A percentile compares a stretch with the other conserved stretches of the same genome.
These are phyloP conservation scores for Heliocidaris tuberculata DNA, from an alignment of 35 echinoderm and acorn worm genomes.

Conservation along the genomic window DNA sequence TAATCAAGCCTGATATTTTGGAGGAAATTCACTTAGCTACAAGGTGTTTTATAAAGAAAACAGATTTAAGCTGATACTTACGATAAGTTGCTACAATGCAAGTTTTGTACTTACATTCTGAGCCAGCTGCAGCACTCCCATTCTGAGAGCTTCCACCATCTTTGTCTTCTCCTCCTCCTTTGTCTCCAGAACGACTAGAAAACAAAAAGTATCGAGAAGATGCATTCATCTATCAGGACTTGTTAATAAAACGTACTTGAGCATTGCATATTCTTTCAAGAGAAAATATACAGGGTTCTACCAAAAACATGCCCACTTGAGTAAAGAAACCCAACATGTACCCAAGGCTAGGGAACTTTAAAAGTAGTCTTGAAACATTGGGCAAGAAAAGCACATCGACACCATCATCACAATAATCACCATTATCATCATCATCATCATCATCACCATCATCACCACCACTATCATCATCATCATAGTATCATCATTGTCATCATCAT, in stretches of 20 bases:
- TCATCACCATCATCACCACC: background rate
- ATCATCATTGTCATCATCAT: background rate
- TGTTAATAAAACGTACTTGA: no score
- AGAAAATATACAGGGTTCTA: no score
- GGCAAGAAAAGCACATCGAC: background rate
- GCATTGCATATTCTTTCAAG: no score
- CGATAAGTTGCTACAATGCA: background rate
- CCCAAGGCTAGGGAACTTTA: no score
- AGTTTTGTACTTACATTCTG: constrained; percentile 26
- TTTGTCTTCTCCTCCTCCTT: constrained; percentile 41
- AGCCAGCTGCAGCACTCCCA: constrained; percentile 40
- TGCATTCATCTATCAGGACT: no score
- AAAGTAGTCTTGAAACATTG: no score
- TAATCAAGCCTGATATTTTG: no score
- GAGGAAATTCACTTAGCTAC: no score
- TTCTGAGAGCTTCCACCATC: constrained; percentile 40
- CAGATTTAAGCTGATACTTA: no score
- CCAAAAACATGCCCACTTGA: no score
- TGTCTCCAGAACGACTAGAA: constrained; percentile 26
- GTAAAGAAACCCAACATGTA: no score
- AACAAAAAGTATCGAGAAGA: background rate
- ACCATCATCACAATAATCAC: background rate
- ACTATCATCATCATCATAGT: background rate
- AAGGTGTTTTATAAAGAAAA: no score
- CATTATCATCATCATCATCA: background rate